phyloP scores from a whole-genome alignment of 2,888 invertebrate genomes.

The Strigamia maritima region DNA sequence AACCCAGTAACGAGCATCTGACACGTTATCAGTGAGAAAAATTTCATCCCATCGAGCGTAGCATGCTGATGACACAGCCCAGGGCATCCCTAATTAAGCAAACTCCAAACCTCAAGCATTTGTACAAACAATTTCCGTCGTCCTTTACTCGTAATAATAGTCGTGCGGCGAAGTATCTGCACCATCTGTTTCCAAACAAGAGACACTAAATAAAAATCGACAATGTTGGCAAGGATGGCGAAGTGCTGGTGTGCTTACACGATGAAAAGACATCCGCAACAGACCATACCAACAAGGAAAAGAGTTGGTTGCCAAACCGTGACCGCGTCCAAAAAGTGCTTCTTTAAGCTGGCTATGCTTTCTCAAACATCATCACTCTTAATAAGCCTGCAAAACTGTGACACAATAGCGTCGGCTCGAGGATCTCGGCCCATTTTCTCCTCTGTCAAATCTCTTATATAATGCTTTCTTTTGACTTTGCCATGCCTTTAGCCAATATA shows the following conservation, averaged over 20 bases:
- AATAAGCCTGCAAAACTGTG: not conserved
- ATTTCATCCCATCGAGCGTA: not conserved
- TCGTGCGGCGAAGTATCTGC: not conserved
- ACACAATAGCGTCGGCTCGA: not conserved
- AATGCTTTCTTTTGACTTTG: not conserved
- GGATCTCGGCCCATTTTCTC: not conserved
- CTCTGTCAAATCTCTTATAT: not conserved
- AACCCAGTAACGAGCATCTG: not conserved
- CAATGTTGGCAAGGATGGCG: not conserved
- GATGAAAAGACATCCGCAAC: not conserved
- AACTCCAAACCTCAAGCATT: not conserved
- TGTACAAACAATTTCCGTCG: not conserved
- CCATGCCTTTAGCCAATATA: not conserved
- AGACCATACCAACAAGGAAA: no score
- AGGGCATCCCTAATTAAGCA: not conserved
- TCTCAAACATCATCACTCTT: not conserved
- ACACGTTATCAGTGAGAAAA: not conserved
- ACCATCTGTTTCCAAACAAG: not conserved
- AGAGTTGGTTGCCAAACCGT: not conserved
- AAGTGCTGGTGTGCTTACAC: not conserved
- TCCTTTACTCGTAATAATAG: not conserved
- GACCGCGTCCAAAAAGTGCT: not conserved
- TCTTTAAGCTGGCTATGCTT: not conserved
- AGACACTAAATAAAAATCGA: not conserved
- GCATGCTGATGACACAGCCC: not conserved